Percentiles rank a stretch among this genome's conserved stretches.
phyloP scores from a whole-genome alignment of 1,140 invertebrate genomes.

The Lepidotrigona ventralis region DNA sequence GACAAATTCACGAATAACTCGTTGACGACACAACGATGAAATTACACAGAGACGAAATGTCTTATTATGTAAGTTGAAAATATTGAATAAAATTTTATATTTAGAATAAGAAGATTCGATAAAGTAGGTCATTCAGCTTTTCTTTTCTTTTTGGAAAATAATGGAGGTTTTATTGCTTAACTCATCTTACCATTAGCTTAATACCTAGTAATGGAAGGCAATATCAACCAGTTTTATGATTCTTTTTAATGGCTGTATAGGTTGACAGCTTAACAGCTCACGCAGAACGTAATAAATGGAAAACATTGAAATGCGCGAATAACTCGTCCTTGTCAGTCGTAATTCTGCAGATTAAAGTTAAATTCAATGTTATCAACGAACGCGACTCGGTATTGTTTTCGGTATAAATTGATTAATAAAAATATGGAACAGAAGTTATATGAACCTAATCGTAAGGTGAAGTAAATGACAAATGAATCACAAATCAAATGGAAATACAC shows the following conservation, averaged over 20 bases:
- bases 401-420: not conserved
- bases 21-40: not conserved
- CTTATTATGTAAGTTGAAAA: too few species aligned
- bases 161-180: not conserved
- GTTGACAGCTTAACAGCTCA: not conserved
- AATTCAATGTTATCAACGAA: not conserved
- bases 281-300: not conserved
- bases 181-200: not conserved
- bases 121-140: too few species aligned
- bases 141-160: not conserved
- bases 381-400: not conserved
- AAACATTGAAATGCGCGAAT: not conserved
- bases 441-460: not conserved
- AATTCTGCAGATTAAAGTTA: slow-evolving; percentile 7
- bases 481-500: not conserved
- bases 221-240: slow-evolving; percentile 8
- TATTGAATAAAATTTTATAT: too few species aligned
- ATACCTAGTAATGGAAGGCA: not conserved
- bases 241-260: not conserved
- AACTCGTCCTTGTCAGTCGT: slow-evolving; percentile 1
- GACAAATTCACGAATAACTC: not conserved
- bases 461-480: not conserved
- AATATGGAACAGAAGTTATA: not conserved
- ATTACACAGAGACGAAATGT: not conserved
- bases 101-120: too few species aligned